These are phyloP conservation scores for Mirounga angustirostris DNA, from an alignment of 2,113 vertebrate genomes.

Conservation along the genomic window DNA sequence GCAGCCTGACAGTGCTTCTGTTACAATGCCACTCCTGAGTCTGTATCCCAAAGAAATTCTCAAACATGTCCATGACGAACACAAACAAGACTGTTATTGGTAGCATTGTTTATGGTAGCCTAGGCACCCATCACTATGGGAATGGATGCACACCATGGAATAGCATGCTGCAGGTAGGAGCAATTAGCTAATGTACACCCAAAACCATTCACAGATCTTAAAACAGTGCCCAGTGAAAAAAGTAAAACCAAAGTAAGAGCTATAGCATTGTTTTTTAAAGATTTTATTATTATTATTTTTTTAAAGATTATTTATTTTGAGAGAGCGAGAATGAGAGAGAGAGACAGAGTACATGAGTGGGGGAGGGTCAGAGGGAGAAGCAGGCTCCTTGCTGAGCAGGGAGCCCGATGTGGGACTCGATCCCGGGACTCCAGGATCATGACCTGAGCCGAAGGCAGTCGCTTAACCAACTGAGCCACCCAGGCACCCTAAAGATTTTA, in stretches of 20 bases:
- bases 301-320: no score
- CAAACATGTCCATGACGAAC: background rate
- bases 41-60: conserved; percentile 12
- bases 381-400: no score
- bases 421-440: no score
- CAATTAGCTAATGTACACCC: conserved; percentile 60
- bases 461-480: no score
- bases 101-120: conserved; percentile 49
- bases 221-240: conserved; percentile 7
- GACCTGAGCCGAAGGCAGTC: no score
- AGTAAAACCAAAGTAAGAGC: conserved; percentile 45
- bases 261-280: background rate
- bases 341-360: no score
- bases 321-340: no score
- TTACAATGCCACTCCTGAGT: background rate
- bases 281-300: background rate
- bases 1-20: background rate
- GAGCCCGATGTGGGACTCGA: no score
- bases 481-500: background rate
- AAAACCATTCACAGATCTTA: background rate
- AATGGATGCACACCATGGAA: conserved; percentile 43
- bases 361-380: no score
- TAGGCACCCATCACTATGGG: conserved; percentile 63
- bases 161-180: conserved; percentile 16
- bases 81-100: background rate